A percentile compares a stretch with the other conserved stretches of the same genome.
These are phyloP conservation scores for Cosmia pyralina DNA, from an alignment of 2,888 invertebrate species.

Conservation along the genomic window DNA sequence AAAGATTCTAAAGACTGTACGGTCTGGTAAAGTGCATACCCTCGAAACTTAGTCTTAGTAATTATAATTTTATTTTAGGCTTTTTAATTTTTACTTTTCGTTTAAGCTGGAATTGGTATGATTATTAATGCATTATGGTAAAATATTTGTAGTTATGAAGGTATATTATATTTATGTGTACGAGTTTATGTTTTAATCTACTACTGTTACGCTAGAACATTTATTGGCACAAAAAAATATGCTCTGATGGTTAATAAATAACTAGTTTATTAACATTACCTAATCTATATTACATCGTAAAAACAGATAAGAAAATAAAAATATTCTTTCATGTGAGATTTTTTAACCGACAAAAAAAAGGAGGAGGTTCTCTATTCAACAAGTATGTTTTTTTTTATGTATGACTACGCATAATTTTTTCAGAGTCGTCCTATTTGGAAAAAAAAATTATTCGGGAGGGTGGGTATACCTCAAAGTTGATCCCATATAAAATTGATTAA, in stretches of 20 bases:
- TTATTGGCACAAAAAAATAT: not conserved
- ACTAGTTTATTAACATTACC: not conserved
- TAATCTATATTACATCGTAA: not conserved
- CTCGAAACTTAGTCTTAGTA: not conserved
- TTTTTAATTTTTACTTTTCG: not conserved
- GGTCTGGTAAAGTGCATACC: too few species aligned
- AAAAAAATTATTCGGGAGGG: too few species aligned
- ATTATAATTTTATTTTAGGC: not conserved
- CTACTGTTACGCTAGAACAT: not conserved
- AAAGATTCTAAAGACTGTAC: slow-evolving; percentile 44
- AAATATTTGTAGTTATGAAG: too few species aligned
- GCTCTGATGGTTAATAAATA: not conserved
- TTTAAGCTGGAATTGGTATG: not conserved
- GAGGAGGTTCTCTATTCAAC: too few species aligned
- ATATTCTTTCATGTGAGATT: too few species aligned
- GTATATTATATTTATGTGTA: not conserved
- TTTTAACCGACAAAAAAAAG: too few species aligned
- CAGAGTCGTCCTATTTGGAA: too few species aligned
- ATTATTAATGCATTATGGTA: not conserved
- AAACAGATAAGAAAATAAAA: not conserved
- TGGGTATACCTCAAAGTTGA: too few species aligned
- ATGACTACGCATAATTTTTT: too few species aligned
- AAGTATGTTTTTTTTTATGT: too few species aligned
- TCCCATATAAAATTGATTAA: too few species aligned
- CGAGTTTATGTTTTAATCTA: not conserved